Evolutionary conservation across 2,888 invertebrate genomes (phyloP), one percentile per base, ranked within the genome.

Genomic region (Caenorhabditis becei): DNA sequence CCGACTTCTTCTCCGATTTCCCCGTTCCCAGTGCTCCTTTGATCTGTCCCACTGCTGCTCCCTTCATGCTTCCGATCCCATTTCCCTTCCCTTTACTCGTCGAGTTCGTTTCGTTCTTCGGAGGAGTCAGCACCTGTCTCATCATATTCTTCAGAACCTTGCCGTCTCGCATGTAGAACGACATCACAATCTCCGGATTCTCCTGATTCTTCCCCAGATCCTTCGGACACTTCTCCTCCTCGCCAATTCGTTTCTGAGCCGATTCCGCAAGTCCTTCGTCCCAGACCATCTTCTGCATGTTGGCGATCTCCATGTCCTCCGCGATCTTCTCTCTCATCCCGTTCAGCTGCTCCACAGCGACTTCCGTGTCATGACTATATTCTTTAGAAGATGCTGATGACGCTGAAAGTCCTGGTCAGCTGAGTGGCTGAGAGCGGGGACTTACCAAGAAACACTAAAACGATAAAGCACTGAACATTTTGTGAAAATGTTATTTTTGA

Each of bases 221-320:
- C 35, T 35, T 28, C n/a, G 32, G 32, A 23, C 58, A 35, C 35
- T 58, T 35, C 58, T 58, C 32, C 32, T 32, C 23, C 18, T 32
- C 18, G 2, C 3, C 18, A 10, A 32, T 18, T 32, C 28, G 32
- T 8, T 58, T 58, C 32, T 32, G n/a, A 2, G 35, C 37, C 11
- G 18, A 1, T 20, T 58, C 58, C 24, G 35, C 32, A 10, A 28
- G 11, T 26, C 35, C 35, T 1, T 32, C 37, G 20, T n/a, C 35
- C 58, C 35, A 58, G 11, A 14, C 23, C 32, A 35, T 23, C 26
- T 10, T 14, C 18, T 58, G 18, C 58, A 35, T 37, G 35, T 58
- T 58, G 26, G 58, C n/a, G 10, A 20, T 37, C n/a, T 58, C n/a
- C 35, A 35, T 28, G 14, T 32, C 32, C 35, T 58, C 58, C 14